Evolutionary conservation across 2,797 vertebrate species (phyloP).

Genomic region (Simalia tracyae): DNA sequence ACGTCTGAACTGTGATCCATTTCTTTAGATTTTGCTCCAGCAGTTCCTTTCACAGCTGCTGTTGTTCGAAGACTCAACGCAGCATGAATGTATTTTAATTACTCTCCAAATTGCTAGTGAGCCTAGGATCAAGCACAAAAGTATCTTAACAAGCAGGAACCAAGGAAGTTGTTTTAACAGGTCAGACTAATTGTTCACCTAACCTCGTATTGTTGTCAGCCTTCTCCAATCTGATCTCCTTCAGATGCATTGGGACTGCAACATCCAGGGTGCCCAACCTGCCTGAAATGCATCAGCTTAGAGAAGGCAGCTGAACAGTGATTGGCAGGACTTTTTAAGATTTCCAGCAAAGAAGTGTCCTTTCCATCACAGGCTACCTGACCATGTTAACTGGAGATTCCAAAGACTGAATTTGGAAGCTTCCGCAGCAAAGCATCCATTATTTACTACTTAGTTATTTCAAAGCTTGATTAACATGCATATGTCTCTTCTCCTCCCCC

Average conservation of each 20-base stretch:
- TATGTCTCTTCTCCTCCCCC: neutral
- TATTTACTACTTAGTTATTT: neutral
- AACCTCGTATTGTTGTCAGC: neutral
- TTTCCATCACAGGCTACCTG: neutral
- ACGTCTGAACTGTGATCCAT: neutral
- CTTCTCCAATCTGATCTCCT: neutral
- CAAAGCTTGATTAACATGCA: neutral
- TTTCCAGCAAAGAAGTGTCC: neutral
- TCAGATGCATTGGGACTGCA: neutral
- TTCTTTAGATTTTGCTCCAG: neutral
- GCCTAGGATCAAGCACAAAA: neutral
- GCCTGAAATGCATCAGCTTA: neutral
- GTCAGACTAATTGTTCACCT: neutral
- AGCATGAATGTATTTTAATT: neutral
- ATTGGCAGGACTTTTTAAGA: neutral
- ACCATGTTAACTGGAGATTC: neutral
- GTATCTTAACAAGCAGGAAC: neutral
- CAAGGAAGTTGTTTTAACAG: neutral
- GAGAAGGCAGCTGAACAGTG: neutral
- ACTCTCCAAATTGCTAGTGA: neutral
- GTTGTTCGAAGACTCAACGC: neutral
- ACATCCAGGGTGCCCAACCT: neutral
- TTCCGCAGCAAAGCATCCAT: neutral
- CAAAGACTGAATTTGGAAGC: neutral
- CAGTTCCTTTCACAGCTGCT: neutral